Percentiles rank a stretch among this genome's conserved stretches.
Evolutionary conservation across 2,113 vertebrate species (phyloP).

Genomic region (Gasterosteus nipponicus): DNA sequence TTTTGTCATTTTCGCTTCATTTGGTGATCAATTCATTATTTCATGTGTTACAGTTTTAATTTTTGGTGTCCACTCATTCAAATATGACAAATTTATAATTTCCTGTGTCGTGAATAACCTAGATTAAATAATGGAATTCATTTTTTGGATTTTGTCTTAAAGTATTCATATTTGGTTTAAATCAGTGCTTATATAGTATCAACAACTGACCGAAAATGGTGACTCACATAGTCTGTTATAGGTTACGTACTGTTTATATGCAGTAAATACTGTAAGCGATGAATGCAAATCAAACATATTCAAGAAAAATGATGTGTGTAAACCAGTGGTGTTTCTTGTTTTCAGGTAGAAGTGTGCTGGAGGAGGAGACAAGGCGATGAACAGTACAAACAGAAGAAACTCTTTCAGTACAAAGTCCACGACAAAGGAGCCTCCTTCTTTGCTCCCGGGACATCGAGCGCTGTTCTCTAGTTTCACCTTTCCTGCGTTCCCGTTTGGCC

Average conservation of each 20-base stretch:
- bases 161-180: neutral
- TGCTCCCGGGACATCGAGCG: constrained; percentile 88
- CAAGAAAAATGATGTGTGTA: neutral
- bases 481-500: neutral
- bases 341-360: constrained; percentile 88
- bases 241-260: neutral
- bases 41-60: neutral
- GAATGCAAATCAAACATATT: neutral
- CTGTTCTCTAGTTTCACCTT: constrained; percentile 83
- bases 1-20: neutral
- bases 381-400: constrained; percentile 62
- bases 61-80: neutral
- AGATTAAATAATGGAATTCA: no score
- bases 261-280: neutral
- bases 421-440: constrained; percentile 93
- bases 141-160: neutral
- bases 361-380: constrained; percentile 59
- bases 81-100: neutral
- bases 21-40: neutral
- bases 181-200: neutral
- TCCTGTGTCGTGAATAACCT: neutral
- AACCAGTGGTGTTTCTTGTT: neutral
- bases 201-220: neutral
- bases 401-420: constrained; percentile 94
- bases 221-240: neutral